Evolutionary conservation across 23 tunicate genomes (phyloP).

Genomic region (Phallusia fumigata): DNA sequence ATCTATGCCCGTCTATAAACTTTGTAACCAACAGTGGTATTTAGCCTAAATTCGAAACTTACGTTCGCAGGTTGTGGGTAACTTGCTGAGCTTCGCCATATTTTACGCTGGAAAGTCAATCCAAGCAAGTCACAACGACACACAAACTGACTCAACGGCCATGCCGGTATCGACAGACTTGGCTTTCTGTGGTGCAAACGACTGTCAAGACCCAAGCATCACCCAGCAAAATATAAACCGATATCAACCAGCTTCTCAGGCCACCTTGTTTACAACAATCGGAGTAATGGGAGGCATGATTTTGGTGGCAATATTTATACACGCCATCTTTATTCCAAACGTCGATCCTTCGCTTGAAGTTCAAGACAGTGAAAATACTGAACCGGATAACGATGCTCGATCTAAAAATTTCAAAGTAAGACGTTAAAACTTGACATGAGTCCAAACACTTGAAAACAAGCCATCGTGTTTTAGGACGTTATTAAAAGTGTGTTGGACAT

Average conservation of each 20-base stretch:
- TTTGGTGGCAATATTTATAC: not conserved
- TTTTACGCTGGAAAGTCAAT: not conserved
- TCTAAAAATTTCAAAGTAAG: not conserved
- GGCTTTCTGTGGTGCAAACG: constrained; percentile 24
- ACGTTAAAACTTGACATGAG: not conserved
- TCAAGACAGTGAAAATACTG: not conserved
- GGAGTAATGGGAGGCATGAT: constrained; percentile 1
- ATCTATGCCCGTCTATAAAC: too few species aligned
- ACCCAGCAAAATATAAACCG: constrained; percentile 13
- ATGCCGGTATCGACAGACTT: not conserved
- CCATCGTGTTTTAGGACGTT: not conserved
- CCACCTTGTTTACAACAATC: not conserved
- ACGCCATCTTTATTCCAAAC: not conserved
- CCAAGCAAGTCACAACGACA: not conserved
- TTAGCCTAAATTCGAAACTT: not conserved
- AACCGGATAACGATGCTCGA: not conserved
- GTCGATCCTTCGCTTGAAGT: not conserved
- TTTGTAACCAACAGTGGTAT: too few species aligned
- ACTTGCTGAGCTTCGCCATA: constrained; percentile 4
- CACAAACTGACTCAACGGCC: not conserved
- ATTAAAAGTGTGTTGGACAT: not conserved
- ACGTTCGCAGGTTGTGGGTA: constrained; percentile 20
- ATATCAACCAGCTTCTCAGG: constrained; percentile 15
- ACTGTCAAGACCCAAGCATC: constrained; percentile 29
- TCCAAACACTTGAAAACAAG: not conserved